Evolutionary conservation across 2,797 vertebrate species (phyloP).

Genomic region (Heteromormyrus szaboi): DNA sequence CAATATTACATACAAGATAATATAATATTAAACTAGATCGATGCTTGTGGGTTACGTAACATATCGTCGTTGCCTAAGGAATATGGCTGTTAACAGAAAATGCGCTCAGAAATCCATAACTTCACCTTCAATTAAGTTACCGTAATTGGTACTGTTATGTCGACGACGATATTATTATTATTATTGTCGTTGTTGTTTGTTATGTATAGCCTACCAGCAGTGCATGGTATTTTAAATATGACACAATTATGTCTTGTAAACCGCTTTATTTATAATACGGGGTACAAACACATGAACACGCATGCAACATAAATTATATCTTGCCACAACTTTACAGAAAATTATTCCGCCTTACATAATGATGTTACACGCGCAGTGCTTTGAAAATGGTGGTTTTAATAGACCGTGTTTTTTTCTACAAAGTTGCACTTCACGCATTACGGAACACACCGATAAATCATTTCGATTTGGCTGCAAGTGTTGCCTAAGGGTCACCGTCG

Average conservation of each 20-base stretch:
- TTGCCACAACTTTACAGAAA: neutral
- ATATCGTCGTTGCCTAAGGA: neutral
- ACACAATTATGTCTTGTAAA: neutral
- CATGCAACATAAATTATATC: neutral
- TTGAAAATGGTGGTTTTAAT: neutral
- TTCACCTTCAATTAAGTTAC: neutral
- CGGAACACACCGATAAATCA: neutral
- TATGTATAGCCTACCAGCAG: neutral
- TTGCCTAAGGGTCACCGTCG: neutral
- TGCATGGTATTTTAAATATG: neutral
- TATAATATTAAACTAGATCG: neutral
- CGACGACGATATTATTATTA: neutral
- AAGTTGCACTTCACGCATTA: neutral
- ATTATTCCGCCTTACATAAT: neutral
- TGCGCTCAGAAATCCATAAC: neutral
- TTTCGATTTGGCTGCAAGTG: neutral
- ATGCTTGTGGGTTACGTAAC: neutral
- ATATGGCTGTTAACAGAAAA: neutral
- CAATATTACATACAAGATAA: neutral
- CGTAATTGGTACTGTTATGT: neutral
- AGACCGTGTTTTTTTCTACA: neutral
- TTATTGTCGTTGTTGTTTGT: neutral
- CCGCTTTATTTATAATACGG: neutral
- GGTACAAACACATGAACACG: neutral
- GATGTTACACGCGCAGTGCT: neutral